Evolutionary conservation across 2,888 invertebrate genomes (phyloP).

Genomic region (Lacanobia wlatinum): DNA sequence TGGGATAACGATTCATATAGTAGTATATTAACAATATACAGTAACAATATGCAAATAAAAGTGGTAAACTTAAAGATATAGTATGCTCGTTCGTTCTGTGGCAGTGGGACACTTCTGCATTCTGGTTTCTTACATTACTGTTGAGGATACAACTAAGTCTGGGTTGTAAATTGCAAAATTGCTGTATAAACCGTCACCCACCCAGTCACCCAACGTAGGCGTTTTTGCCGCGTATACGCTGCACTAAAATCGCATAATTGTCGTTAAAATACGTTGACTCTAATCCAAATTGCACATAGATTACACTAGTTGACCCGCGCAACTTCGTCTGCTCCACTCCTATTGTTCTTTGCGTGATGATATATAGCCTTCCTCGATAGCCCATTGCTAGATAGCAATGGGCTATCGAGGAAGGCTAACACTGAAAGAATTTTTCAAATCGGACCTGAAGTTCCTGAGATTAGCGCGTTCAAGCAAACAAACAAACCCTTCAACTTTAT

Average conservation of each 20-base stretch:
- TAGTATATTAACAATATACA: neutral
- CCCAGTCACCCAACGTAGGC: neutral
- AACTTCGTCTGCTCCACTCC: too few species aligned
- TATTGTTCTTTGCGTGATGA: too few species aligned
- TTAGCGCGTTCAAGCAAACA: too few species aligned
- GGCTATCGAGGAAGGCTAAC: too few species aligned
- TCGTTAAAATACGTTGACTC: too few species aligned
- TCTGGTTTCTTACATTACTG: conserved; percentile 36
- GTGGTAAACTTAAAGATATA: neutral
- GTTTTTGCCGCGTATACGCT: neutral
- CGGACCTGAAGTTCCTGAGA: too few species aligned
- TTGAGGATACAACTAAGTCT: neutral
- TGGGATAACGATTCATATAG: neutral
- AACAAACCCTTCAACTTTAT: too few species aligned
- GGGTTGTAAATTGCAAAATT: neutral
- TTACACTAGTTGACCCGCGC: too few species aligned
- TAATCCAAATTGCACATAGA: too few species aligned
- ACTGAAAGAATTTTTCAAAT: too few species aligned
- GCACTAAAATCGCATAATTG: neutral
- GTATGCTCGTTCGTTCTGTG: conserved; percentile 48
- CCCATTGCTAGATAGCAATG: too few species aligned
- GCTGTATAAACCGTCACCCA: neutral
- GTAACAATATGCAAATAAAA: conserved; percentile 4
- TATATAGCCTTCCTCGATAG: too few species aligned
- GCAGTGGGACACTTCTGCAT: conserved; percentile 44